Percentiles rank a stretch among this genome's conserved stretches.
Conservation (phyloP, 2,797 vertebrate species). For the Peromyscus melanophrys region DNA sequence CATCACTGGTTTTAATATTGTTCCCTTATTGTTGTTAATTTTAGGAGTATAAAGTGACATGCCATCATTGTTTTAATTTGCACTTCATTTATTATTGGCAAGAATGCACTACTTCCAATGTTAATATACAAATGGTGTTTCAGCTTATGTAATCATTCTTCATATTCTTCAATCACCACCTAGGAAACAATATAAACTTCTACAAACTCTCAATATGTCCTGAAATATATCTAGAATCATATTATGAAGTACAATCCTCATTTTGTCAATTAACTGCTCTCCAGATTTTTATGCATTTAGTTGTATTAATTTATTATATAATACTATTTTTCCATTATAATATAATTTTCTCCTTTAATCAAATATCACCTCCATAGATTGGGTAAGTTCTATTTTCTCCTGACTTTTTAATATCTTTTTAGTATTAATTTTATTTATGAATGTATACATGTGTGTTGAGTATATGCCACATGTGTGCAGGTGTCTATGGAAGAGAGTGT, state of each 20-base stretch:
- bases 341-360: slow-evolving; percentile 63
- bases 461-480: not conserved
- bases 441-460: not conserved
- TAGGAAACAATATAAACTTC: slow-evolving; percentile 39
- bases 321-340: slow-evolving; percentile 25
- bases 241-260: slow-evolving; percentile 42
- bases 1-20: slow-evolving; percentile 66
- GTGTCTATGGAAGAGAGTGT: not conserved
- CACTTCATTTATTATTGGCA: slow-evolving; percentile 58
- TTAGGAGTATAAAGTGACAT: slow-evolving; percentile 58
- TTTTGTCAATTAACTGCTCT: slow-evolving; percentile 44
- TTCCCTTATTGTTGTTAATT: slow-evolving; percentile 66
- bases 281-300: not conserved
- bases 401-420: not conserved
- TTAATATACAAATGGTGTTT: slow-evolving; percentile 75
- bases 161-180: slow-evolving; percentile 36
- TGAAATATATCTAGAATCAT: slow-evolving; percentile 30
- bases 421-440: not conserved
- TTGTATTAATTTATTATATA: slow-evolving; percentile 48
- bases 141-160: slow-evolving; percentile 65
- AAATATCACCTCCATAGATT: slow-evolving; percentile 33
- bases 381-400: slow-evolving; percentile 31
- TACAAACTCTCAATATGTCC: slow-evolving; percentile 21
- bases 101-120: slow-evolving; percentile 46
- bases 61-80: slow-evolving; percentile 66